Base-by-base conservation (phyloP, 2,888 invertebrate species). In the Strigamia crassipes region DNA sequence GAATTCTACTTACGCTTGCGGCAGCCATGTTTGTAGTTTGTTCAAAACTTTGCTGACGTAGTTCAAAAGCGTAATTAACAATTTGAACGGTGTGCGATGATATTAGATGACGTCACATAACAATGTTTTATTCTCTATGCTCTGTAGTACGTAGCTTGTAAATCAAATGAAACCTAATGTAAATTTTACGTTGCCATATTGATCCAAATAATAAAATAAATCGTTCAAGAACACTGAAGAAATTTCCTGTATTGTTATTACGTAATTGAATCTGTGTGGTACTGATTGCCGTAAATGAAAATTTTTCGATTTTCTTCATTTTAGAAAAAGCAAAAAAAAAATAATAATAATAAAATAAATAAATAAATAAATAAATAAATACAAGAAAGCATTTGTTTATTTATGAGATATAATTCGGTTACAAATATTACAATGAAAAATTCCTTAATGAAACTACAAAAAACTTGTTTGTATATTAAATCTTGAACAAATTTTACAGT, bases 401-500 rank as follows among this genome's bases (percentile, higher is more conserved):
- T 79, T 42, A 42, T 31, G 79, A 79, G 61, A 79, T 79, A 79
- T 79, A 79, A 79, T 41, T 79, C 41, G 79, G 79, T 79, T 79
- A 79, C 79, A n/a, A 79, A 79, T 79, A 79, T 38, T 79, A 79
- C 79, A 79, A 41, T 79, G 23, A 79, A 79, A 42, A 79, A 79
- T 42, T 42, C 79, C 79, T 23, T 42, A 34, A 38, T 79, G 78
- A 13, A 41, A 79, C 79, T 79, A 79, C 79, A n/a, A 78, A 79
- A 79, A 79, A 79, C 41, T 18, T 38, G 41, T 2, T 18, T 79
- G 41, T 79, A 78, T 23, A 23, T n/a, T 78, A 23, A 78, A 34
- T 23, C 38, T n/a, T 21, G 31, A 34, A 78, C 78, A 78, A 27
- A n/a, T 31, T 34, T 78, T 38, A 34, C 38, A 38, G 27, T 78